Evolutionary conservation across 2,888 invertebrate genomes (phyloP).

Genomic region (Spodoptera littoralis): DNA sequence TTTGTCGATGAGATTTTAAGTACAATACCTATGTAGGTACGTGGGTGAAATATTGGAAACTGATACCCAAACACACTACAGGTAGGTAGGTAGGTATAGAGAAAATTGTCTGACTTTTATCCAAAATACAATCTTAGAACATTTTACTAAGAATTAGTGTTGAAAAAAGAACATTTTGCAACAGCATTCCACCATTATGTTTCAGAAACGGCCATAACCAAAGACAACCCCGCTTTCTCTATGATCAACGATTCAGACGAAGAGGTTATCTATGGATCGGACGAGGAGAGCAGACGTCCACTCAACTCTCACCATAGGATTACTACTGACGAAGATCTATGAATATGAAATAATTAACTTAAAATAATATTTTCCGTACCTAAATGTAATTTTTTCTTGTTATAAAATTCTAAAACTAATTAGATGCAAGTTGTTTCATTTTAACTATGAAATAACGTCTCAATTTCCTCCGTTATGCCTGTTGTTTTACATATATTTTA

Average conservation of each 20-base stretch:
- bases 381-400: constrained; percentile 72
- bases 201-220: constrained; percentile 96
- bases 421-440: constrained; percentile 27
- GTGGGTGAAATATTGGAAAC: too few relatives aligned
- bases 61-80: too few relatives aligned
- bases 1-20: too few relatives aligned
- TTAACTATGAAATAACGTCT: too few relatives aligned
- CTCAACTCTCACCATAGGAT: constrained; percentile 91
- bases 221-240: constrained; percentile 99
- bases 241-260: constrained; percentile 99
- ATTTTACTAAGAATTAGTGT: too few relatives aligned
- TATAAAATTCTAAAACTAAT: constrained; percentile 68
- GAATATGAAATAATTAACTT: constrained; percentile 62
- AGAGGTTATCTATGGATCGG: constrained; percentile 98
- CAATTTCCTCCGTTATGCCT: too few relatives aligned
- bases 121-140: too few relatives aligned
- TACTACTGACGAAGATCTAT: constrained; percentile 89
- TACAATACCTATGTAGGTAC: too few relatives aligned
- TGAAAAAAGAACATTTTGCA: too few relatives aligned
- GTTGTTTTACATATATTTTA: background rate
- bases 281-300: constrained; percentile 95
- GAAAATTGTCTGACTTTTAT: too few relatives aligned
- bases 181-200: constrained; percentile 47
- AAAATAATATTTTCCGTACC: constrained; percentile 52
- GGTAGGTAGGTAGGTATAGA: too few relatives aligned